Conservation (phyloP, 2,888 invertebrate species). For the Troglohyphantes excavatus region DNA sequence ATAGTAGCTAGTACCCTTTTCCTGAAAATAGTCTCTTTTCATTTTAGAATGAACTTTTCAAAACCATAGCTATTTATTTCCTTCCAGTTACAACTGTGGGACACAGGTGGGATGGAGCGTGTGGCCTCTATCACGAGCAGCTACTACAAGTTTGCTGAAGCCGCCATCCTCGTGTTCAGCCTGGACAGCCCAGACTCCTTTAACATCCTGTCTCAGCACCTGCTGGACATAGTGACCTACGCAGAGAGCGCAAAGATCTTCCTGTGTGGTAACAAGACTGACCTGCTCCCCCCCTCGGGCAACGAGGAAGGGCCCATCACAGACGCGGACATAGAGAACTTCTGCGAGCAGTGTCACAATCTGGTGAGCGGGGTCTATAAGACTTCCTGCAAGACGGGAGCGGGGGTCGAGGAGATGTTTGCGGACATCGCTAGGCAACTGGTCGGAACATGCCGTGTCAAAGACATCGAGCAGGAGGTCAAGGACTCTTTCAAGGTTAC, state of each 20-base stretch:
- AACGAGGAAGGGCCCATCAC: constrained; percentile 85
- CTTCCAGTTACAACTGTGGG: constrained; percentile 94
- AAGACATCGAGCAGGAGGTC: constrained; percentile 87
- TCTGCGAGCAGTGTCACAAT: constrained; percentile 91
- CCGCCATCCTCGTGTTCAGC: constrained; percentile 95
- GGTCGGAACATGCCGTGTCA: constrained; percentile 90
- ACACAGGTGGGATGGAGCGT: constrained; percentile 98
- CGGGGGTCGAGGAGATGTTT: constrained; percentile 95
- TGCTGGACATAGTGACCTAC: constrained; percentile 95
- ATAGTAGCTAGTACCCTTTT: too few relatives aligned
- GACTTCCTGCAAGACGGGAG: constrained; percentile 93
- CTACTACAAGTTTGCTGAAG: constrained; percentile 97
- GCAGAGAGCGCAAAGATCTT: constrained; percentile 98
- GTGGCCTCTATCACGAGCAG: constrained; percentile 97
- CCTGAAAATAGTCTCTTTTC: too few relatives aligned
- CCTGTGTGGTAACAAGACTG: constrained; percentile 95
- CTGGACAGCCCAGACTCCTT: constrained; percentile 95
- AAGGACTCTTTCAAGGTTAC: constrained; percentile 80
- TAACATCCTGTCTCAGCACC: constrained; percentile 94
- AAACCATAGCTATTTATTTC: constrained; percentile 23
- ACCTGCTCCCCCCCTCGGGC: constrained; percentile 85
- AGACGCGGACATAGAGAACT: constrained; percentile 93
- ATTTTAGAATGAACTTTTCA: too few relatives aligned
- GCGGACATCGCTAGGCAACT: constrained; percentile 91
- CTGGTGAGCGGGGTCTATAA: constrained; percentile 93